A percentile compares a stretch with the other conserved stretches of the same genome.
Conservation (phyloP, 2,888 invertebrate species). For the Rhaphigaster nebulosa region DNA sequence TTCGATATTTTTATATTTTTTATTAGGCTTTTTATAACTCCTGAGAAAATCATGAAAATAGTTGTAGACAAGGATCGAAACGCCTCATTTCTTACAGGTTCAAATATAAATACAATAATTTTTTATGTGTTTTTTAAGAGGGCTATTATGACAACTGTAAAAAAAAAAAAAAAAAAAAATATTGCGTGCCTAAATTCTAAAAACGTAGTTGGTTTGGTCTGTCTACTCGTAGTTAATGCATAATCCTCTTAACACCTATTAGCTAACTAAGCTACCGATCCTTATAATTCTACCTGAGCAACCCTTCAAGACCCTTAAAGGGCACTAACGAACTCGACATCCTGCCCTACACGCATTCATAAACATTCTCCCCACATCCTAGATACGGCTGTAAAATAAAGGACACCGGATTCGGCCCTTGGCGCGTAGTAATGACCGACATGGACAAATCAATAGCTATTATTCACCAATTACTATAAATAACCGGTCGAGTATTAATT, state of each 20-base stretch:
- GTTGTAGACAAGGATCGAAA: no score
- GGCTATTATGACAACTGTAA: neutral
- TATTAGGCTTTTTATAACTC: no score
- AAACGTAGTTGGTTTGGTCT: neutral
- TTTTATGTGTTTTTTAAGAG: no score
- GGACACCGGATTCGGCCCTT: neutral
- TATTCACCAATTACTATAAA: constrained; percentile 27
- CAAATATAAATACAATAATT: no score
- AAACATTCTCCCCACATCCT: constrained; percentile 16
- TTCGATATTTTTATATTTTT: no score
- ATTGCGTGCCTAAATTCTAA: neutral
- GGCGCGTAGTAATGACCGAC: neutral
- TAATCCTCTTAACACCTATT: neutral
- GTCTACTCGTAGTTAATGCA: neutral
- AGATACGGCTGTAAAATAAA: constrained; percentile 1
- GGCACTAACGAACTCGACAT: neutral
- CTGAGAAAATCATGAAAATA: no score
- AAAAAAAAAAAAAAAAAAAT: neutral
- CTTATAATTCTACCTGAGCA: neutral
- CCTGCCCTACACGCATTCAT: constrained; percentile 15
- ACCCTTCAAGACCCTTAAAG: neutral
- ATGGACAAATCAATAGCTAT: neutral
- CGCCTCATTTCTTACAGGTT: no score
- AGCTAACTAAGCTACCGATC: neutral
- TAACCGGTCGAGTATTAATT: constrained; percentile 28